These are phyloP conservation scores for Tineola bisselliella DNA, from an alignment of 2,888 invertebrate genomes.

Conservation along the genomic window DNA sequence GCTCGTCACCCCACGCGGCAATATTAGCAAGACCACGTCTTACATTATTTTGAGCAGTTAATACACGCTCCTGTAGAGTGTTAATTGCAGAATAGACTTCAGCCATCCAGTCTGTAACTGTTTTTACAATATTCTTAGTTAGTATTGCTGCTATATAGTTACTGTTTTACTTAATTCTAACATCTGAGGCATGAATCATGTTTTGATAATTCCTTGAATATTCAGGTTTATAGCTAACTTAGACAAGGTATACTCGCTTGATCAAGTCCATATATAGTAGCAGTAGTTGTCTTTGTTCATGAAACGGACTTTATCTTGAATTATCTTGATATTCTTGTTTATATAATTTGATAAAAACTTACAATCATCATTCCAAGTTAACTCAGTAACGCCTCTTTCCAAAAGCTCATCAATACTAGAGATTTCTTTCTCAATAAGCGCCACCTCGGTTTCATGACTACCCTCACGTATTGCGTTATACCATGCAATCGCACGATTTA, in stretches of 20 bases:
- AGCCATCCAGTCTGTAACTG: conserved; percentile 75
- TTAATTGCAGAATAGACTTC: conserved; percentile 74
- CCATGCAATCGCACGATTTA: conserved; percentile 76
- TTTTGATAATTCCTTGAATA: too few species aligned
- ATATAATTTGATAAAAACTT: conserved; percentile 25
- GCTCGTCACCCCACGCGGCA: conserved; percentile 75
- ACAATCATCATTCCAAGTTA: conserved; percentile 88
- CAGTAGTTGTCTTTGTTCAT: too few species aligned
- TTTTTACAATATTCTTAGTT: neutral
- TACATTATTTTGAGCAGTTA: conserved; percentile 74
- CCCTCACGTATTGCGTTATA: conserved; percentile 82
- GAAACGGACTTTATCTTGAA: too few species aligned
- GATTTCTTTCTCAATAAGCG: conserved; percentile 80
- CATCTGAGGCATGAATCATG: too few species aligned
- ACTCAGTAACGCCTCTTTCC: conserved; percentile 71
- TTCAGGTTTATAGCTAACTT: too few species aligned
- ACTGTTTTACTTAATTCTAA: too few species aligned
- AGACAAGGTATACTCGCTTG: too few species aligned
- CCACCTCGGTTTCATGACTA: conserved; percentile 80
- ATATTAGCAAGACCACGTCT: conserved; percentile 66
- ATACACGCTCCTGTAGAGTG: conserved; percentile 75
- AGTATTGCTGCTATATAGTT: neutral
- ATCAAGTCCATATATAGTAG: too few species aligned
- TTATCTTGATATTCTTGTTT: too few species aligned
- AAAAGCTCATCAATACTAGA: conserved; percentile 77